Conservation (phyloP, 2,113 vertebrate species). For the Anser cygnoides region DNA sequence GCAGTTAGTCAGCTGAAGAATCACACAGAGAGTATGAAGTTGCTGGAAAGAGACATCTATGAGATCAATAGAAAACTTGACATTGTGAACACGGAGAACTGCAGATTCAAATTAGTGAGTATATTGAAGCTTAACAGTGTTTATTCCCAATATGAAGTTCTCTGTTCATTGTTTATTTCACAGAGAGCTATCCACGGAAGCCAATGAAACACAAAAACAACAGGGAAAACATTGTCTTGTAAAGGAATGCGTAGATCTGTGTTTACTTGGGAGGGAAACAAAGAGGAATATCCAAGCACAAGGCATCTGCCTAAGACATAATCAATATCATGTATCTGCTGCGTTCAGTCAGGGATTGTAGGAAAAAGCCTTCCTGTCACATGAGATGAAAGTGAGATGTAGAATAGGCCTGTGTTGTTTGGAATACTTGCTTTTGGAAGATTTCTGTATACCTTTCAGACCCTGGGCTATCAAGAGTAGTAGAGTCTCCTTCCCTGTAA, state of each 20-base stretch:
- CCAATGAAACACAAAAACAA: neutral
- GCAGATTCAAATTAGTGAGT: conserved; percentile 74
- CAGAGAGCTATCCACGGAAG: neutral
- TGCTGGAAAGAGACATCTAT: conserved; percentile 69
- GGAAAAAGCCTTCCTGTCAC: neutral
- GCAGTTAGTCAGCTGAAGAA: neutral
- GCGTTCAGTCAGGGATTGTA: neutral
- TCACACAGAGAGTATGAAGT: conserved; percentile 55
- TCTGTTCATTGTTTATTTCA: neutral
- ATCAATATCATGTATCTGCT: accelerated
- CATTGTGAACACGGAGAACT: conserved; percentile 65
- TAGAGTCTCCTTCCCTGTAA: neutral
- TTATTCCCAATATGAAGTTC: neutral
- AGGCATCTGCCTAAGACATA: neutral
- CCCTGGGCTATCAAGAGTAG: neutral
- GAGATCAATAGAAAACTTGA: conserved; percentile 59
- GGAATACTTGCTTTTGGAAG: neutral
- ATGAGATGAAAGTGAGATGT: neutral
- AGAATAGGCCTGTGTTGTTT: neutral
- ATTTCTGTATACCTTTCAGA: neutral
- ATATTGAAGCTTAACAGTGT: neutral
- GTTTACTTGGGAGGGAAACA: neutral
- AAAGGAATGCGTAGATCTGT: neutral
- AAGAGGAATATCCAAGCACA: neutral
- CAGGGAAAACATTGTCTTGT: neutral